phyloP scores from a whole-genome alignment of 2,888 invertebrate species.

The Euplagia quadripunctaria region DNA sequence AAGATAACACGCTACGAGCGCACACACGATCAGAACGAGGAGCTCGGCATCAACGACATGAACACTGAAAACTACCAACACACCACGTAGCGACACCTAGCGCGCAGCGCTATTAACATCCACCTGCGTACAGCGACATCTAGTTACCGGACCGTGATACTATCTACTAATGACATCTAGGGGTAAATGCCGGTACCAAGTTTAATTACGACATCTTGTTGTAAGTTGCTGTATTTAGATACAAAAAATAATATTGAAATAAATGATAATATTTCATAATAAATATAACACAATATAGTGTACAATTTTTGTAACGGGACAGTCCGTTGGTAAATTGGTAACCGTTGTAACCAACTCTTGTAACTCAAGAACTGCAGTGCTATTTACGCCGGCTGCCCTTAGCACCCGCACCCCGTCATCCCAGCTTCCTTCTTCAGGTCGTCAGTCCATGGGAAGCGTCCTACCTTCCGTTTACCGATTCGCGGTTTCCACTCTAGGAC shows the following conservation, averaged over 20 bases:
- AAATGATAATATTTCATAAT: background rate
- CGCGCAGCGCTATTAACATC: background rate
- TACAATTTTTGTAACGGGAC: background rate
- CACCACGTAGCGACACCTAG: constrained; percentile 7
- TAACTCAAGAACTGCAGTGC: too few species aligned
- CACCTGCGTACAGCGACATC: background rate
- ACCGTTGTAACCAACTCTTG: background rate
- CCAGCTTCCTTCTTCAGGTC: too few species aligned
- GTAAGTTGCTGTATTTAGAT: background rate
- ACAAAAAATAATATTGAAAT: background rate
- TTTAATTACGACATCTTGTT: background rate
- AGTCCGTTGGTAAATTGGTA: background rate
- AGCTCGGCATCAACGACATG: constrained; percentile 98
- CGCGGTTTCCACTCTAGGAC: too few species aligned
- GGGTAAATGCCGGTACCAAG: background rate
- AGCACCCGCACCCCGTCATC: too few species aligned
- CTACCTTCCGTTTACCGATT: too few species aligned
- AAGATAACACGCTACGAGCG: constrained; percentile 93
- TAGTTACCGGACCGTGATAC: background rate
- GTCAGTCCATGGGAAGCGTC: too few species aligned
- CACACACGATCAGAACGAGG: constrained; percentile 96
- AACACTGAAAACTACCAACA: constrained; percentile 94
- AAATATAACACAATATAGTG: background rate
- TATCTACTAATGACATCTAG: background rate
- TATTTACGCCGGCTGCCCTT: too few species aligned